phyloP scores from a whole-genome alignment of 1,140 invertebrate species.

The Mylabris phalerata region DNA sequence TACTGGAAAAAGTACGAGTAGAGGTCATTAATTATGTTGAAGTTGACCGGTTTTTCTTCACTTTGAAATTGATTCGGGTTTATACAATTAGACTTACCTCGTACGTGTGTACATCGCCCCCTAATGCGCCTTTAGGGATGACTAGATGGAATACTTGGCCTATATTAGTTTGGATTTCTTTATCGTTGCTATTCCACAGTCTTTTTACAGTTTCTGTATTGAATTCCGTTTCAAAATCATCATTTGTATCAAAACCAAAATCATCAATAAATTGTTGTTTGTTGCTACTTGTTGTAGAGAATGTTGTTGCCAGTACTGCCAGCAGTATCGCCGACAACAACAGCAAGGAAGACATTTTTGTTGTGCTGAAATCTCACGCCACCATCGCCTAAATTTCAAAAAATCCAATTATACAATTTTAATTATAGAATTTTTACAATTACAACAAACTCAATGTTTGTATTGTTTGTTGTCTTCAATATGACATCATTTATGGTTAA shows the following conservation, averaged over 20 bases:
- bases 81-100: slow-evolving; percentile 33
- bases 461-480: too few relatives aligned
- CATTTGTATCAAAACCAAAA: slow-evolving; percentile 29
- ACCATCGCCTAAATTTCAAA: background rate
- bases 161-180: slow-evolving; percentile 12
- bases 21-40: background rate
- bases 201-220: background rate
- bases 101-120: slow-evolving; percentile 36
- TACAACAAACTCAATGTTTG: too few relatives aligned
- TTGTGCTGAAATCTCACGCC: slow-evolving; percentile 1
- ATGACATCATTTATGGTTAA: too few relatives aligned
- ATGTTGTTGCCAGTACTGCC: slow-evolving; percentile 15
- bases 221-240: slow-evolving; percentile 17
- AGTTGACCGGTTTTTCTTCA: background rate
- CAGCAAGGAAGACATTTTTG: slow-evolving; percentile 9
- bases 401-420: background rate
- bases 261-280: slow-evolving; percentile 14
- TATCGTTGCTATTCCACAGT: slow-evolving; percentile 2
- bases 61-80: background rate
- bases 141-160: slow-evolving; percentile 34
- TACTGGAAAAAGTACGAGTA: background rate
- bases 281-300: slow-evolving; percentile 4
- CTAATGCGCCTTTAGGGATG: slow-evolving; percentile 41
- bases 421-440: background rate
- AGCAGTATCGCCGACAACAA: slow-evolving; percentile 17